Evolutionary conservation across 1,140 invertebrate genomes (phyloP), one percentile per base, ranked within the genome.

Genomic region (Notospermus geniculatus): DNA sequence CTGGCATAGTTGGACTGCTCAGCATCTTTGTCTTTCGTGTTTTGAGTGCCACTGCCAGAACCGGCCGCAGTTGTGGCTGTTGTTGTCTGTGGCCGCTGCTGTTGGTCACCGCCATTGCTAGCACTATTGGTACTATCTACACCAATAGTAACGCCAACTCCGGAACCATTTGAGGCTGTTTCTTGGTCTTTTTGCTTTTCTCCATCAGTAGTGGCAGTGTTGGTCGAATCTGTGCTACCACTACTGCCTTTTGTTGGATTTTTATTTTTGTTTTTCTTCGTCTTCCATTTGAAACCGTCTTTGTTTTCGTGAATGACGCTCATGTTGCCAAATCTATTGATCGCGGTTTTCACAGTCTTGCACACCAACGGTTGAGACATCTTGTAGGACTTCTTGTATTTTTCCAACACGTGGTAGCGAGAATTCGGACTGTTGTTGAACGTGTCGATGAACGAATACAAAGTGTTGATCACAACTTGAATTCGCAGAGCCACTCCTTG

Each of bases 341-440:
- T 50, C 5, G 46, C n/a, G 46, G 4, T 50, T n/a, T 50, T 50
- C 5, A n/a, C 46, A 50, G n/a, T 50, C n/a, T 50, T 50, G 46
- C 46, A 50, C 4, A 50, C 25, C 4, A 50, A 7, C n/a, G 46
- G 46, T n/a, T 50, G 46, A 4, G 46, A 50, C 46, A 50, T 50
- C 46, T 50, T 50, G 46, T 50, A 50, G n/a, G 46, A 50, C n/a
- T 50, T 50, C 46, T n/a, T 50, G n/a, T 50, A n/a, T n/a, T 50
- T 50, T 19, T 50, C 46, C 5, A 50, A n/a, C n/a, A 50, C 46
- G 25, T 27, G 4, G 5, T 5, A 5, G n/a, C 46, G 46, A 50
- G 46, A 50, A 50, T 50, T 50, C n/a, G 46, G 46, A n/a, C 46
- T 50, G 46, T 50, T 50, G 46, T 50, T 50, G 46, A 50, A 50